Evolutionary conservation across 92 coral and sea anemone species (phyloP), one percentile per base, ranked within the genome.

Genomic region (Porites cylindrica): DNA sequence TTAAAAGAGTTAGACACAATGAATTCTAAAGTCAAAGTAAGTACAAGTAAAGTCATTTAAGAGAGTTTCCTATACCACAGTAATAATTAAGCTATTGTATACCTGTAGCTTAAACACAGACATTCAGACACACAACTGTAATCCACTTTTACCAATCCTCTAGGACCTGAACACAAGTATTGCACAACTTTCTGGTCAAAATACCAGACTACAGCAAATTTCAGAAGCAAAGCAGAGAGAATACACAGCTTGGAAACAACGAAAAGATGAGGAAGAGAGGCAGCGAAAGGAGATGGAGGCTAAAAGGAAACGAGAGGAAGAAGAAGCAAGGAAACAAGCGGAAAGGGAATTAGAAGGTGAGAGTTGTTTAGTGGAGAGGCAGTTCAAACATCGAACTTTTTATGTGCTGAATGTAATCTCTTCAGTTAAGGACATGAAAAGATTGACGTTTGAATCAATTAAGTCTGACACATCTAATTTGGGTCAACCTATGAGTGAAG

Each of bases 331-430:
- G 82, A 91, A 78, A 87, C 99, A 97, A 80, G 90, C 91, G 47
- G 98, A 97, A 72, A 82, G 99, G 68, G 99, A 97, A 86, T 74
- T 88, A 62, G 99, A 96, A 87, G 98, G 98, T 94, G 38, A 18
- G 87, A 18, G 51, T 20, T 66, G 14, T 50, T 26, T 29, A 38
- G 47, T 38, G 47, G 47, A 38, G 47, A 38, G 47, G 47, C 47
- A 38, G 47, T 38, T 38, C 47, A 38, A 38, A 38, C 47, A 38
- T 38, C 6, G 7, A 38, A 38, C 47, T 38, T 38, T 38, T 38
- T 5, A 38, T 38, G 47, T 38, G 4, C 47, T 38, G 47, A 38
- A 38, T 38, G 47, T 38, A 38, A 38, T 38, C 47, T 5, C 5
- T 38, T 38, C 47, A 38, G 47, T 38, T 38, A 38, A 38, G 47